Percentiles rank a stretch among this genome's conserved stretches.
These are phyloP conservation scores for Pedionomus torquatus DNA, from an alignment of 2,113 vertebrate genomes.

Conservation along the genomic window DNA sequence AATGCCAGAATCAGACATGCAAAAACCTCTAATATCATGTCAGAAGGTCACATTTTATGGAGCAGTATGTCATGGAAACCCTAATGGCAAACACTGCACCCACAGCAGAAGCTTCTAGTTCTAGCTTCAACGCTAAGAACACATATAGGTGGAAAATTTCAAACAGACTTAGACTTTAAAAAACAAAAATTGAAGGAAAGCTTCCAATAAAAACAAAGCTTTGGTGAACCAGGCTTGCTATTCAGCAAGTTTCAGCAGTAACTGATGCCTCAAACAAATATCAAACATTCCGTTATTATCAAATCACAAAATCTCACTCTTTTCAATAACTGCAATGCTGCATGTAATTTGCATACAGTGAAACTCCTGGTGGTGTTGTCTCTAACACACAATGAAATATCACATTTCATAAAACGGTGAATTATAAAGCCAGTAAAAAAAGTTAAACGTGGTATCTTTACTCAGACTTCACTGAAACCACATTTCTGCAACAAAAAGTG, in stretches of 20 bases:
- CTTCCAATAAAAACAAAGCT: not conserved
- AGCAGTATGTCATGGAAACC: not conserved
- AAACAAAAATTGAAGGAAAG: not conserved
- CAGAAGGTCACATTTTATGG: constrained; percentile 27
- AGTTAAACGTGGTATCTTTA: not conserved
- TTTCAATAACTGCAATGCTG: not conserved
- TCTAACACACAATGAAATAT: not conserved
- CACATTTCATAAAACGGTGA: not conserved
- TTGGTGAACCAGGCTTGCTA: not conserved
- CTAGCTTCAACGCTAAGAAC: not conserved
- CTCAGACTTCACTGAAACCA: not conserved
- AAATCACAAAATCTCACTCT: not conserved
- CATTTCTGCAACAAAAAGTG: not conserved
- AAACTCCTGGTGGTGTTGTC: not conserved
- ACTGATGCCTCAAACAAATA: not conserved
- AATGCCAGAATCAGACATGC: constrained; percentile 25
- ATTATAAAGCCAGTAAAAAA: not conserved
- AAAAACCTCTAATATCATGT: not conserved
- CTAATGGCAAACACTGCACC: not conserved
- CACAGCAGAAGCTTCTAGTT: not conserved
- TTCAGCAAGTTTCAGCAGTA: not conserved
- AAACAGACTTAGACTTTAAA: not conserved
- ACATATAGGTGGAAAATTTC: not conserved
- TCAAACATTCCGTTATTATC: not conserved
- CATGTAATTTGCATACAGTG: not conserved